Conservation (phyloP, 2,888 invertebrate species). For the Gymnosoma rotundatum region DNA sequence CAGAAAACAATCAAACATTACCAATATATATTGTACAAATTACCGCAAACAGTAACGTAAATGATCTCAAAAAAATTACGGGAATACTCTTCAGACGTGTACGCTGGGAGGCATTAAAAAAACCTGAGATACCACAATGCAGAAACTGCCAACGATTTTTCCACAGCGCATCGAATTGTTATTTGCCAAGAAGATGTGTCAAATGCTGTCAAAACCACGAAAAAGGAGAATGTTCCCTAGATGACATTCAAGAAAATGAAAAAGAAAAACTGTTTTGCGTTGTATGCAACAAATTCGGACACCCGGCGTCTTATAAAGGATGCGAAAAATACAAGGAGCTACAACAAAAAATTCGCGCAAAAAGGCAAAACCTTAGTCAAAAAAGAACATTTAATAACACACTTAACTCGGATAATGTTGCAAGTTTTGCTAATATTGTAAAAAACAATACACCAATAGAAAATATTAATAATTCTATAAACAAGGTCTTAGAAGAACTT, state of each 20-base stretch:
- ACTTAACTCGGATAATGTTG: too few relatives aligned
- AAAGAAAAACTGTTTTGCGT: background rate
- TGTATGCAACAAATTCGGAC: background rate
- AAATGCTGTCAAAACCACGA: conserved; percentile 11
- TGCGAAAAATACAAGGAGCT: too few relatives aligned
- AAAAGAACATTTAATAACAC: too few relatives aligned
- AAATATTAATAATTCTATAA: too few relatives aligned
- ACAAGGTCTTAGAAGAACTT: too few relatives aligned
- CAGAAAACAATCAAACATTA: background rate
- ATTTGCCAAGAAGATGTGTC: conserved; percentile 21
- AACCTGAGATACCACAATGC: conserved; percentile 35
- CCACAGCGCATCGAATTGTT: conserved; percentile 32
- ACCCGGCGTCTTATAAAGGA: background rate
- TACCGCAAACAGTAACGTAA: too few relatives aligned
- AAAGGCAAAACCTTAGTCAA: too few relatives aligned
- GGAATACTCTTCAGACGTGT: background rate
- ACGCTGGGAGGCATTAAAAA: conserved; percentile 11
- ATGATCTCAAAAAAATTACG: background rate
- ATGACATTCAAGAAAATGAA: conserved; percentile 6
- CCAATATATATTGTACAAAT: background rate
- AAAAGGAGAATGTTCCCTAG: background rate
- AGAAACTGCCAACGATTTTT: conserved; percentile 15
- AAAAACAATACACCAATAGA: too few relatives aligned
- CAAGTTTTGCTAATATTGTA: too few relatives aligned
- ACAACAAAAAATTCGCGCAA: too few relatives aligned